Conservation (phyloP, 2,888 invertebrate genomes). For the Onthophagus sagittarius region DNA sequence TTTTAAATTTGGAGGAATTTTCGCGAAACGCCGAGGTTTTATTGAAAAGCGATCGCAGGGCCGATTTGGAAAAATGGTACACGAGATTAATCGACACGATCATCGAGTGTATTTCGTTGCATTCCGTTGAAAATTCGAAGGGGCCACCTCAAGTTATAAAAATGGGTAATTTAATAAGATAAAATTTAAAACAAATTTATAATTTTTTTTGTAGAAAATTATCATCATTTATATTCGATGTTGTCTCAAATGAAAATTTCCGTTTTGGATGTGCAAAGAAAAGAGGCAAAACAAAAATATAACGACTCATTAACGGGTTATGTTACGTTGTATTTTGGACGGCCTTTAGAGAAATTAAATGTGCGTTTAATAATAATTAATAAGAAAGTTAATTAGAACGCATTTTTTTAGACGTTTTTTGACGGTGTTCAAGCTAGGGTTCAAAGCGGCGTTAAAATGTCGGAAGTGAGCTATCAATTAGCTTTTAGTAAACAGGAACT, state of each 20-base stretch:
- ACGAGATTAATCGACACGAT: slow-evolving; percentile 75
- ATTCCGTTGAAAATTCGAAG: slow-evolving; percentile 81
- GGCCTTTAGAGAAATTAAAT: slow-evolving; percentile 87
- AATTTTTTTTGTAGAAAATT: slow-evolving; percentile 70
- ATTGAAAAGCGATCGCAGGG: slow-evolving; percentile 82
- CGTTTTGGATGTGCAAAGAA: slow-evolving; percentile 80
- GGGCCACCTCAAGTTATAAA: slow-evolving; percentile 89
- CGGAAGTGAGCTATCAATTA: slow-evolving; percentile 96
- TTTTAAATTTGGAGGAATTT: slow-evolving; percentile 87
- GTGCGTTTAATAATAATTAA: slow-evolving; percentile 51
- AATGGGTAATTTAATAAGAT: slow-evolving; percentile 59
- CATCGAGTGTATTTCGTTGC: slow-evolving; percentile 74
- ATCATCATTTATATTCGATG: slow-evolving; percentile 85
- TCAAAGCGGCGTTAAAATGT: slow-evolving; percentile 89
- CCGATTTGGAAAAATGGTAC: slow-evolving; percentile 92
- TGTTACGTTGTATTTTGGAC: slow-evolving; percentile 91
- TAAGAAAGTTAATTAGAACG: background rate
- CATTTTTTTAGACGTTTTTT: slow-evolving; percentile 76
- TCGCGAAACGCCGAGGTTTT: slow-evolving; percentile 82
- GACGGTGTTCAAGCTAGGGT: slow-evolving; percentile 95
- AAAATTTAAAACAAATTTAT: background rate
- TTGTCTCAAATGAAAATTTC: slow-evolving; percentile 86
- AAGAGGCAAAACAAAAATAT: slow-evolving; percentile 88
- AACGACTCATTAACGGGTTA: slow-evolving; percentile 86
- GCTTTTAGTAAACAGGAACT: slow-evolving; percentile 96